Base-by-base conservation (phyloP, 2,888 invertebrate genomes). In the Drosophila paramelanica region DNA sequence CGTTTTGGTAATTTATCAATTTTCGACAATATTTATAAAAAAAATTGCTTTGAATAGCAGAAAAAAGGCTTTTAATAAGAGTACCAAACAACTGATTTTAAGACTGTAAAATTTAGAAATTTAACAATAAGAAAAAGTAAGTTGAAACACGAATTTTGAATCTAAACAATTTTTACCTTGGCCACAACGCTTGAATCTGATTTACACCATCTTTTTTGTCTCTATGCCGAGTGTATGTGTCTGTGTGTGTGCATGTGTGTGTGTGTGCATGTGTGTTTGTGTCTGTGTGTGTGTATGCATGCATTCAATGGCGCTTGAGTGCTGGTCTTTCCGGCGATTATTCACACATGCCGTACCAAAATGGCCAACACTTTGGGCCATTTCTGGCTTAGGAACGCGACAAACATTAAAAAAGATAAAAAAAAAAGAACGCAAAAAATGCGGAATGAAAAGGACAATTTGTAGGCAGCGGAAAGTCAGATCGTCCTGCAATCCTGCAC, bases 281-380 rank as follows among this genome's bases (percentile, higher is more conserved):
- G 17, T 10, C 17, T 25, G n/a, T 31, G 17, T 60, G 27, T 39
- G 53, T 41, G 36, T 33, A 11, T 11, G 27, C 46, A 25, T 13
- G 3, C 20, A 17, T 36, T 60, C 47, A 49, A 51, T 65, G 50
- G 23, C 5, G 41, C 13, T 47, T 45, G 66, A 39, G 49, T 58
- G 58, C 60, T 47, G 46, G 58, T 43, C 46, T 69, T 81, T 81
- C 71, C 79, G 77, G 87, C 79, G 90, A 91, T 90, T 91, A 91
- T 90, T 90, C 90, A 89, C 90, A 90, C 91, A 89, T 91, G 89
- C 79, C 73, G 81, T 87, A 79, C 75, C 75, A 70, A 80, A 82
- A 81, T 81, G 75, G 64, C 80, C 73, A 79, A 76, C 78, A 83
- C 89, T 84, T 82, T 88, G 57, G 66, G 55, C 66, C 69, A 59